Percentiles rank a stretch among this genome's conserved stretches.
These are phyloP conservation scores for Synanthedon tipuliformis DNA, from an alignment of 2,888 invertebrate species.

Conservation along the genomic window DNA sequence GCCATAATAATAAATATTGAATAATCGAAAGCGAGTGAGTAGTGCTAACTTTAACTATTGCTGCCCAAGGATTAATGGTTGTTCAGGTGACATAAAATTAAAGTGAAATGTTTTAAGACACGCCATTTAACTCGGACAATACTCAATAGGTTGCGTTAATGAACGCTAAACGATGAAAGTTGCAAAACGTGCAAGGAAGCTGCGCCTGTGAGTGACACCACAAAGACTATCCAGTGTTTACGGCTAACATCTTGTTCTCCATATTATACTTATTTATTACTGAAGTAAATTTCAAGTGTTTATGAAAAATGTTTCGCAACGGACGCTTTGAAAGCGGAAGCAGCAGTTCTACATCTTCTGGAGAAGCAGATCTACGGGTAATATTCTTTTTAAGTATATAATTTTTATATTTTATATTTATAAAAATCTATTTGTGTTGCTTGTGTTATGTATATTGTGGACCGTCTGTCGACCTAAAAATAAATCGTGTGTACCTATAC, in stretches of 20 bases:
- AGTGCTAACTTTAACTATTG: slow-evolving; percentile 1
- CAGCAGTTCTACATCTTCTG: slow-evolving; percentile 53
- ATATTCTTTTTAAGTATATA: neutral
- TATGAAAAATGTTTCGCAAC: slow-evolving; percentile 28
- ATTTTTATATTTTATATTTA: too few species aligned
- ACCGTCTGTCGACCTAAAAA: too few species aligned
- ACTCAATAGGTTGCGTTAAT: slow-evolving; percentile 18
- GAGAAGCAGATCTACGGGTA: slow-evolving; percentile 55
- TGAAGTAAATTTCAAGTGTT: neutral
- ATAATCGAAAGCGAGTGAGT: too few species aligned
- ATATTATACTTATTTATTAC: neutral
- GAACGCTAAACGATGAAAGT: slow-evolving; percentile 27
- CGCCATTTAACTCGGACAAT: too few species aligned
- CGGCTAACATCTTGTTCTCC: neutral
- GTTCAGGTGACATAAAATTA: neutral
- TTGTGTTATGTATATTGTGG: too few species aligned
- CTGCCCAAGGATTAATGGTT: too few species aligned
- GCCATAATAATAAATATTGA: slow-evolving; percentile 17
- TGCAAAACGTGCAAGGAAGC: slow-evolving; percentile 1
- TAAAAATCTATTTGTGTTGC: too few species aligned
- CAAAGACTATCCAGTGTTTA: neutral
- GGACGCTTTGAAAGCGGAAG: slow-evolving; percentile 30
- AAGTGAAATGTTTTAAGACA: slow-evolving; percentile 1
- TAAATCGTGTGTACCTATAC: neutral
- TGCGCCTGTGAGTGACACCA: neutral